These are phyloP conservation scores for Harpagifer antarcticus DNA, from an alignment of 2,797 vertebrate genomes.

Conservation along the genomic window DNA sequence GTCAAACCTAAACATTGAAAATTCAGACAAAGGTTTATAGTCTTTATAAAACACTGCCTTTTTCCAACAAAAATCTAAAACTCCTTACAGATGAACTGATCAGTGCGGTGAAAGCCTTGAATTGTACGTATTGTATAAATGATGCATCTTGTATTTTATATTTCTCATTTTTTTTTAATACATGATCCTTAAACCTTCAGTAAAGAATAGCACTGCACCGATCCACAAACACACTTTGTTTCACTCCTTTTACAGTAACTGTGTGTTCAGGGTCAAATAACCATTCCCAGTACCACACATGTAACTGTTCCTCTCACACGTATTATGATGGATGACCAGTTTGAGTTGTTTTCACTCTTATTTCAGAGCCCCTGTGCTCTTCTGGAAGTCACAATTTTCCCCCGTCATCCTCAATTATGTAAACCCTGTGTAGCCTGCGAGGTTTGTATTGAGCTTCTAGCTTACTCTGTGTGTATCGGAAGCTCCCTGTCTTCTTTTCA, in stretches of 20 bases:
- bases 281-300: conserved; percentile 4
- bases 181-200: background rate
- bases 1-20: background rate
- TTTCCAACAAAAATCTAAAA: background rate
- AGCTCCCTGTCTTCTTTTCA: conserved; percentile 46
- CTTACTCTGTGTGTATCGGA: conserved; percentile 44
- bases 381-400: conserved; percentile 43
- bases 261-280: conserved; percentile 28
- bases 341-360: conserved; percentile 44
- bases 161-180: background rate
- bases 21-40: background rate
- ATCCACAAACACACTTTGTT: background rate
- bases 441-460: conserved; percentile 32
- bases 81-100: background rate
- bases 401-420: conserved; percentile 62
- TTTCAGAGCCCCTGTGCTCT: conserved; percentile 38
- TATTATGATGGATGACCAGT: conserved; percentile 39
- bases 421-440: conserved; percentile 46
- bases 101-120: background rate
- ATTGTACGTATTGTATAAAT: background rate
- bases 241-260: conserved; percentile 9
- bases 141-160: background rate
- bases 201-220: background rate
- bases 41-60: background rate
- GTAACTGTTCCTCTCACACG: conserved; percentile 13